Base-by-base conservation (phyloP, 2,797 vertebrate genomes). In the Crenuchus spilurus region DNA sequence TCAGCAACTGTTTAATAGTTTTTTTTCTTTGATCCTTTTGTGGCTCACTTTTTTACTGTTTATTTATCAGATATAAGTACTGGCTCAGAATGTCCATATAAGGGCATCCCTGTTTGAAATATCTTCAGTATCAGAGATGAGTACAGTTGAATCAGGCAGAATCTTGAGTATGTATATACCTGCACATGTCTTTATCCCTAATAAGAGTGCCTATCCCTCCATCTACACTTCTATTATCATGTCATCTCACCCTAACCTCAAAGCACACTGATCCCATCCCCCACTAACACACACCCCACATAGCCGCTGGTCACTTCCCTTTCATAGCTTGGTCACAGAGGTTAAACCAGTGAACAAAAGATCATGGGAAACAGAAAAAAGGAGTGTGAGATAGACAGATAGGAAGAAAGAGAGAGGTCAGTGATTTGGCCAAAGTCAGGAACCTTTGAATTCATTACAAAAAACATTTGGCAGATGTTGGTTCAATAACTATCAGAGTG, bases 281-380 rank as follows among this genome's bases (percentile, higher is more conserved):
- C 48, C n/a, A 26, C 24, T 13, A 42, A 44, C 35, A 42, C 70
- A 26, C 74, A 28, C 39, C 80, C 87, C 87, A 86, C 83, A 87
- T 83, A 78, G 42, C 68, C 70, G 78, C 68, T 41, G 80, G 35
- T 52, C 70, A 48, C 68, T 84, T 81, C 87, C 86, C 86, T 82
- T 61, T 28, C 81, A 83, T 78, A 83, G 62, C 78, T 68, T 46
- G 35, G 3, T 2, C 71, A 52, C 31, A 44, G 52, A 70, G 70
- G 70, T 62, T 80, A 61, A 83, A 86, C 70, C 65, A 87, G 85
- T 80, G 76, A 77, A 64, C 80, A 81, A 75, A 72, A 84, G 81
- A 86, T 79, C 82, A 87, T 84, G 61, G 41, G 67, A 75, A 63
- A 35, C 10, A 33, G 1, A 48, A n/a, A 70, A 54, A 60, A 22